Evolutionary conservation across 2,113 vertebrate species (phyloP).

Genomic region (Labeo catla): DNA sequence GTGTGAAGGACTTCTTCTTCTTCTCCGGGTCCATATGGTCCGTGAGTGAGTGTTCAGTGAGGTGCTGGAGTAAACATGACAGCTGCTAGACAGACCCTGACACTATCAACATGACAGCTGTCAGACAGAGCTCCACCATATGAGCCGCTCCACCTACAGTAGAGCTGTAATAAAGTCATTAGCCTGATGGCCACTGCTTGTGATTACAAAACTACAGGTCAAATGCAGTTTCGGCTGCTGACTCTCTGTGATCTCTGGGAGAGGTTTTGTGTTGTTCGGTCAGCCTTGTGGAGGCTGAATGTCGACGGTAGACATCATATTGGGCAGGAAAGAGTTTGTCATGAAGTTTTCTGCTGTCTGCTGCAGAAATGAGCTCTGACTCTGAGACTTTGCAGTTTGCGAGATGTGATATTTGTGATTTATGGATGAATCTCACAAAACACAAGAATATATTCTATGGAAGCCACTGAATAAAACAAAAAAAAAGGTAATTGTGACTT

Average conservation of each 20-base stretch:
- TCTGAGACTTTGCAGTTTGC: neutral
- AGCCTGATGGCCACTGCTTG: neutral
- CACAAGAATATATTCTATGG: neutral
- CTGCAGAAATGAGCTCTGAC: neutral
- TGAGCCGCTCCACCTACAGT: neutral
- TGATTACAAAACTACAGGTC: neutral
- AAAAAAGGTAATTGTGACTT: no score
- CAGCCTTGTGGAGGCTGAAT: neutral
- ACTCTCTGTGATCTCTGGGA: neutral
- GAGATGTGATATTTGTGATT: neutral
- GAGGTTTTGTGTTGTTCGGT: neutral
- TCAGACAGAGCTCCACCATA: neutral
- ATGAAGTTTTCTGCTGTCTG: neutral
- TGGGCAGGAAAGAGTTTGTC: neutral
- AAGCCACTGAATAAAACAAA: no score
- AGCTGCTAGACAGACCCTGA: constrained; percentile 24
- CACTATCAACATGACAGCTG: constrained; percentile 14
- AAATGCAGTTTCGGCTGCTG: neutral
- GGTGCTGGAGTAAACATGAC: constrained; percentile 1
- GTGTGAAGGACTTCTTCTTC: neutral
- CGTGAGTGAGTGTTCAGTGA: neutral
- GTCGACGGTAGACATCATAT: neutral
- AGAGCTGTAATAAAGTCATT: constrained; percentile 12
- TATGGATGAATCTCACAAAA: neutral
- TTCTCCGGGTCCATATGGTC: neutral